Evolutionary conservation across 1,140 invertebrate species (phyloP), one percentile per base, ranked within the genome.

Genomic region (Hycleus phaleratus): DNA sequence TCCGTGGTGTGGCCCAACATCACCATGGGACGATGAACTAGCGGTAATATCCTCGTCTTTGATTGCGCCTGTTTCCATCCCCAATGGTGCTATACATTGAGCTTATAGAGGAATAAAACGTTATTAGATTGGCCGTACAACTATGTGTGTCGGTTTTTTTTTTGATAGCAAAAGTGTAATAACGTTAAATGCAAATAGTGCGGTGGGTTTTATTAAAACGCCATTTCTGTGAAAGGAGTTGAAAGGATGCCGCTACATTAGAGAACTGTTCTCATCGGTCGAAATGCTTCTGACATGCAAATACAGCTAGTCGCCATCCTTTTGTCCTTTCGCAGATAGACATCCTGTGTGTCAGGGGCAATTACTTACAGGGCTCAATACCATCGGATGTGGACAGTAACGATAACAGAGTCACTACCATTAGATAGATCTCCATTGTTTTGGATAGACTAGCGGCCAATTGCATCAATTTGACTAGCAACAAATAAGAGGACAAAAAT

Each of bases 41-140:
- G 91, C 91, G n/a, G 83, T 85, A 61, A 95, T 89, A 72, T 90
- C 87, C 64, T 82, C 80, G 74, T 94, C 88, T 55, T 84, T 83
- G 66, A 95, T 94, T 66, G 82, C 80, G 61, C 90, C 90, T 68
- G 86, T 90, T 78, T 94, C 89, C 90, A 95, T 93, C 56, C 92
- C 92, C 60, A 95, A 80, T 24, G 92, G 82, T 56, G 83, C 80
- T 67, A 83, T 84, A 77, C 91, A 93, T 78, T 87, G 84, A 68
- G 82, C 89, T 90, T 32, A 7, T 32, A 32, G 7, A 32, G 81
- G 39, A 82, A 85, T 48, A 61, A 60, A 60, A 50, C 11, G 11
- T 54, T 53, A 54, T 48, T 50, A 53, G 46, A 26, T 58, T 52
- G 25, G 32, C 3, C n/a, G 44, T 32, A 49, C n/a, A 32, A 32